These are phyloP conservation scores for Electrophaes corylata DNA, from an alignment of 2,888 invertebrate genomes.

Conservation along the genomic window DNA sequence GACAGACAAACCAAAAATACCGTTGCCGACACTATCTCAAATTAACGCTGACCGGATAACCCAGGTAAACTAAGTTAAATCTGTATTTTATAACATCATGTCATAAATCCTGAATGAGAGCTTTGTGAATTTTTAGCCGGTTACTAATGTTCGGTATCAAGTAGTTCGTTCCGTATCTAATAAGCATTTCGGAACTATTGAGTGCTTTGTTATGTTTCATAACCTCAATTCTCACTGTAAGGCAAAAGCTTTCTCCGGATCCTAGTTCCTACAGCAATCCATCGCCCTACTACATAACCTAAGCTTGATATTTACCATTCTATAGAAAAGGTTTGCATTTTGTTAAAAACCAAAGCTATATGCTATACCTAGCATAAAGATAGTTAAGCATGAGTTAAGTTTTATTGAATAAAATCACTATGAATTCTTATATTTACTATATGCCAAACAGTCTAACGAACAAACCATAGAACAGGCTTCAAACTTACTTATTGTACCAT, in stretches of 20 bases:
- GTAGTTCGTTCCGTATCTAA: neutral
- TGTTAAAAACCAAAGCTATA: too few species aligned
- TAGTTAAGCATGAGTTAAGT: too few species aligned
- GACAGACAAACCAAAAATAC: slow-evolving; percentile 79
- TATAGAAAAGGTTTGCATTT: too few species aligned
- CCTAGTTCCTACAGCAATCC: neutral
- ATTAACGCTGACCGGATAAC: slow-evolving; percentile 96
- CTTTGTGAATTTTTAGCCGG: slow-evolving; percentile 9
- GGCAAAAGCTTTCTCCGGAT: neutral
- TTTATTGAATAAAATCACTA: too few species aligned
- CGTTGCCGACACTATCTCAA: slow-evolving; percentile 93
- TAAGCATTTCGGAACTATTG: neutral
- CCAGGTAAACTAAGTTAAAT: slow-evolving; percentile 85
- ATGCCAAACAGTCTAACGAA: too few species aligned
- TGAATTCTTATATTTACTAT: too few species aligned
- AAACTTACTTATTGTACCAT: too few species aligned
- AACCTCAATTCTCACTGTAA: slow-evolving; percentile 11
- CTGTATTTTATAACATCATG: slow-evolving; percentile 44
- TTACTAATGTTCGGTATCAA: neutral
- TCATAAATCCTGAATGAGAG: slow-evolving; percentile 3
- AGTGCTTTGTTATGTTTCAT: slow-evolving; percentile 7
- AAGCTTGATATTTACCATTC: too few species aligned
- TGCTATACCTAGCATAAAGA: too few species aligned
- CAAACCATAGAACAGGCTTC: too few species aligned
- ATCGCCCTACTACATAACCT: too few species aligned